Conservation (phyloP, 2,888 invertebrate genomes). For the Corbicula japonica region DNA sequence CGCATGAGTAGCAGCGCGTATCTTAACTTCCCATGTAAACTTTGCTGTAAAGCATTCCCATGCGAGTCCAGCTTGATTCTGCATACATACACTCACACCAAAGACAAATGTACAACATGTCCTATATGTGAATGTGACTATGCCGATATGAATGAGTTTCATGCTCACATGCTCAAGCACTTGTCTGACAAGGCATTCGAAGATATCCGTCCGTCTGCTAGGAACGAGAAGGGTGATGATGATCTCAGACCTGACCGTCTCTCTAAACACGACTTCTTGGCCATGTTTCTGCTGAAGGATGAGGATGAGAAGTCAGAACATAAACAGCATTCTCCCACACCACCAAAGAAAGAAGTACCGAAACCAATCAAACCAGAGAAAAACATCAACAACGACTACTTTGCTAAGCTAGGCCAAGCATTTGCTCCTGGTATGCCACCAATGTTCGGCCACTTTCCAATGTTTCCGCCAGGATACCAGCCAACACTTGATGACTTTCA, state of each 20-base stretch:
- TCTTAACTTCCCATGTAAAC: conserved; percentile 84
- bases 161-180: conserved; percentile 83
- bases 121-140: conserved; percentile 89
- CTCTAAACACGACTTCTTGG: conserved; percentile 92
- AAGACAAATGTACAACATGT: conserved; percentile 81
- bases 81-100: conserved; percentile 82
- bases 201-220: conserved; percentile 65
- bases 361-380: conserved; percentile 64
- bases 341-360: conserved; percentile 45
- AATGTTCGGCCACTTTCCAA: conserved; percentile 59
- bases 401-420: conserved; percentile 73
- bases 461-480: conserved; percentile 60
- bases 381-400: conserved; percentile 77
- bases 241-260: conserved; percentile 63
- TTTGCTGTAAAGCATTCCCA: conserved; percentile 86
- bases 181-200: conserved; percentile 77
- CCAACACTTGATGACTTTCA: conserved; percentile 67
- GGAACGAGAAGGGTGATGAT: conserved; percentile 63
- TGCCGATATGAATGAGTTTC: conserved; percentile 87
- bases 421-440: conserved; percentile 66
- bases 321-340: conserved; percentile 17
- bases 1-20: conserved; percentile 81
- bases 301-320: conserved; percentile 85
- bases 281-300: conserved; percentile 89
- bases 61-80: conserved; percentile 83